Base-by-base conservation (phyloP, 1,140 invertebrate genomes). In the Neotoxoptera formosana region DNA sequence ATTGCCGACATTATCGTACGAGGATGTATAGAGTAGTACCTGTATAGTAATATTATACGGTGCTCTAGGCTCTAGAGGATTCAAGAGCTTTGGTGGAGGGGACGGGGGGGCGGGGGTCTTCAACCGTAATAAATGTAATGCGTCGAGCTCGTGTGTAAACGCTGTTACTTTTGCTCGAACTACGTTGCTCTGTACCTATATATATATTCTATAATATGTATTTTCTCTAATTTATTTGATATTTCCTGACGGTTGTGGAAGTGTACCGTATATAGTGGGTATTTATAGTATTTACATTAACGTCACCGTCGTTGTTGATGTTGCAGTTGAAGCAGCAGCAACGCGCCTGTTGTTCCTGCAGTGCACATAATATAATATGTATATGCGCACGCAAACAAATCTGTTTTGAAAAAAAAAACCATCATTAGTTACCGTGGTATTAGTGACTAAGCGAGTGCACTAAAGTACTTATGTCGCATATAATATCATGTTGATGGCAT, bases 121-220 rank as follows among this genome's bases (percentile, higher is more conserved):
- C 56, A 45, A 67, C 53, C 23, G 56, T 45, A 60, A 90, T 90
- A n/a, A 90, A 90, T 67, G 14, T 90, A 67, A 45, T 67, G n/a
- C 60, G 25, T 48, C 53, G 17, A 36, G 48, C n/a, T 89, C 87
- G 87, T 34, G 87, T 88, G 20, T 56, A 90, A 60, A 30, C 23
- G 34, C 30, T 45, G 51, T 45, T 36, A 90, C 53, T 60, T 90
- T 25, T 45, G 47, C 87, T 53, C 48, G 1, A 36, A 89, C n/a
- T n/a, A n/a, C 36, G 45, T 20, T 41, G 21, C 11, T 87, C 23
- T 87, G 25, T n/a, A 17, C 30, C 48, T 45, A 23, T 48, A 45
- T 25, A 45, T 47, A 48, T 53, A 23, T 23, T 45, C 3, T 45
- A 41, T 84, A 3, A 41, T 83, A 41, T 36, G n/a, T 88, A 34